Evolutionary conservation across 2,797 vertebrate genomes (phyloP), one percentile per base, ranked within the genome.

Genomic region (Euthynnus affinis): DNA sequence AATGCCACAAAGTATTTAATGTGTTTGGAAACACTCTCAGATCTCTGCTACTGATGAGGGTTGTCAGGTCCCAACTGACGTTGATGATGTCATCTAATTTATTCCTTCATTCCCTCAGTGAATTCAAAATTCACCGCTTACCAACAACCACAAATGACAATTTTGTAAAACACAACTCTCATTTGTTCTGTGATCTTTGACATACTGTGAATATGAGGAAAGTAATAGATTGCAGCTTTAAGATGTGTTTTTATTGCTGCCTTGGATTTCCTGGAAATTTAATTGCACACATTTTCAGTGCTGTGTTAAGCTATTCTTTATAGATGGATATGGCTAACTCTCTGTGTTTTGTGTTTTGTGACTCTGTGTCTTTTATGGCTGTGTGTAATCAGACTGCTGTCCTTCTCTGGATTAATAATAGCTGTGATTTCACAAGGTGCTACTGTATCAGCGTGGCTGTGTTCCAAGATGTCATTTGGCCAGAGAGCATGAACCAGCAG

Each of bases 381-480:
- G 49, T 63, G 68, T 85, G 78, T 91, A 90, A 91, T 93, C 92
- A 91, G 84, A 90, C 89, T 71, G 80, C 87, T 81, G 87, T 84
- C 83, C 80, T 86, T 88, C 83, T 88, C 66, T 57, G 84, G 83
- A 90, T 92, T 92, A 89, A 91, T 92, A 90, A 91, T 91, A 71
- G 88, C 85, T 78, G 83, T 83, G 85, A 91, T 89, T 92, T 90
- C 86, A 89, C 86, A 40, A 88, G 85, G 87, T 87, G 86, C 87
- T 90, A 89, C 91, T 90, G 90, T 91, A 92, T 86, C 78, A 84
- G 60, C 22, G 78, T 88, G 90, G 90, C 91, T 32, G 23, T 65
- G 66, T 75, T 92, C 91, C 91, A 92, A 88, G 80, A 86, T 92
- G 92, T 94, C 86, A 85, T 93, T 92, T 92, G 89, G 88, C 90